Conservation (phyloP, 2,888 invertebrate species). For the Melanophora roralis region DNA sequence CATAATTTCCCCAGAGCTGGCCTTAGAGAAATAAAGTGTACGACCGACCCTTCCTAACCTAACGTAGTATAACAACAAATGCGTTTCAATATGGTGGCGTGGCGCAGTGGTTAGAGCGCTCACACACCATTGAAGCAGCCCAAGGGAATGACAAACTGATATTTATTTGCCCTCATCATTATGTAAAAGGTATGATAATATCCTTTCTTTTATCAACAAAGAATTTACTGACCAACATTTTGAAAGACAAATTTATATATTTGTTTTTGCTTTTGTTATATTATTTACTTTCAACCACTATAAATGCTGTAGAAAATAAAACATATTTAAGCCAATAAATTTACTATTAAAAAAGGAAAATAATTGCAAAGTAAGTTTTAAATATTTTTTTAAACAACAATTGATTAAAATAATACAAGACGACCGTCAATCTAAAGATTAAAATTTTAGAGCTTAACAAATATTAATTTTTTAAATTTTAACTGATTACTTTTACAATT, state of each 20-base stretch:
- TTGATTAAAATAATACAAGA: background rate
- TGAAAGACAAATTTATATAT: background rate
- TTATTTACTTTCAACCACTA: background rate
- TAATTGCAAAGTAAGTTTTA: background rate
- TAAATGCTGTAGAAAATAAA: background rate
- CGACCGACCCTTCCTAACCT: too few relatives aligned
- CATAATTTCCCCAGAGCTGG: too few relatives aligned
- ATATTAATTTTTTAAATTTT: background rate
- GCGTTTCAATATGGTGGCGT: too few relatives aligned
- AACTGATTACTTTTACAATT: background rate
- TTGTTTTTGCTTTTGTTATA: background rate
- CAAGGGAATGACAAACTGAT: too few relatives aligned
- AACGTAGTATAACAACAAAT: too few relatives aligned
- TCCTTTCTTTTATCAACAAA: background rate
- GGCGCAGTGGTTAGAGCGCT: too few relatives aligned
- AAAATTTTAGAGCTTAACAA: background rate
- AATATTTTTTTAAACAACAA: background rate
- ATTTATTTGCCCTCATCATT: too few relatives aligned
- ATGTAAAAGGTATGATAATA: too few relatives aligned
- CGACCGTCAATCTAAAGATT: background rate
- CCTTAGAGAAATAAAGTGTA: too few relatives aligned
- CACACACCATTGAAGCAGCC: too few relatives aligned
- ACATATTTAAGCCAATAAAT: constrained; percentile 15
- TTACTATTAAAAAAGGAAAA: constrained; percentile 42
- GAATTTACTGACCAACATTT: constrained; percentile 25